Evolutionary conservation across 2,113 vertebrate genomes (phyloP).

Genomic region (Xyrauchen texanus): DNA sequence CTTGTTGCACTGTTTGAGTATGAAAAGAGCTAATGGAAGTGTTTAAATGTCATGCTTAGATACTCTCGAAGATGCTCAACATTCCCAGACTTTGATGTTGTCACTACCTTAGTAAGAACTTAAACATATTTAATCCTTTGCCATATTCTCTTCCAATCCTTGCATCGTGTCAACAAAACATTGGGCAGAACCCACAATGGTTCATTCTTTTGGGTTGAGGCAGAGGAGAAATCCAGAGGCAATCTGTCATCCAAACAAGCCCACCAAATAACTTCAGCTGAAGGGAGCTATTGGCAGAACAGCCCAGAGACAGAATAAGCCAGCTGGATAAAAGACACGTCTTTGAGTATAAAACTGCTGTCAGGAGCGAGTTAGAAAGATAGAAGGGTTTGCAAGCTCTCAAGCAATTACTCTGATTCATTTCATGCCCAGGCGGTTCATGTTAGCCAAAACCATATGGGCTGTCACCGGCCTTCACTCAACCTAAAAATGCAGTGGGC

Average conservation of each 20-base stretch:
- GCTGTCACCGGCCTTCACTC: constrained; percentile 14
- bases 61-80: not conserved
- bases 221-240: not conserved
- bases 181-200: not conserved
- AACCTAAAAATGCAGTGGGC: constrained; percentile 24
- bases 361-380: constrained; percentile 15
- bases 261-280: not conserved
- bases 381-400: not conserved
- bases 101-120: constrained; percentile 2
- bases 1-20: not conserved
- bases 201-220: not conserved
- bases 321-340: not conserved
- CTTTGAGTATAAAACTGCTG: not conserved
- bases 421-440: constrained; percentile 9
- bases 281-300: not conserved
- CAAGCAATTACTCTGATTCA: not conserved
- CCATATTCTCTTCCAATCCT: not conserved
- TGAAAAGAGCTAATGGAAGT: constrained; percentile 28
- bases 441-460: constrained; percentile 27
- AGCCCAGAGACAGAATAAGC: not conserved
- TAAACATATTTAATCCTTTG: constrained; percentile 8
- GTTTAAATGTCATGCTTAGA: not conserved
- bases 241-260: not conserved
- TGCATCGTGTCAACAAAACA: not conserved
- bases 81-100: constrained; percentile 13